A percentile compares a stretch with the other conserved stretches of the same genome.
These are phyloP conservation scores for Chesias legatella DNA, from an alignment of 2,888 invertebrate genomes.

Conservation along the genomic window DNA sequence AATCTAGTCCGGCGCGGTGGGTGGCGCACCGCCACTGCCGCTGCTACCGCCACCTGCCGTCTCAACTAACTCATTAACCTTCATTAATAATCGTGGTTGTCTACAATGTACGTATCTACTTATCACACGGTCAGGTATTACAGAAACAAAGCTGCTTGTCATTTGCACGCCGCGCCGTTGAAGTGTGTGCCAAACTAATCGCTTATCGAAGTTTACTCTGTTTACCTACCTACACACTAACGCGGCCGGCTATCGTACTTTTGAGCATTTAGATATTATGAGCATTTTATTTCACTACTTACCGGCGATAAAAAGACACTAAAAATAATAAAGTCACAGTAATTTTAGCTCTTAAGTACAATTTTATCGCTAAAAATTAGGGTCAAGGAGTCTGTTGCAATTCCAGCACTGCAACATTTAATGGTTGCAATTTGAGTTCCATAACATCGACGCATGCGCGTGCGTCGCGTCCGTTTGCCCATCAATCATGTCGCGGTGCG, in stretches of 20 bases:
- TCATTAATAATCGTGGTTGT: background rate
- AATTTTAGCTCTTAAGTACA: slow-evolving; percentile 4
- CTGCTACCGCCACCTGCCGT: slow-evolving; percentile 25
- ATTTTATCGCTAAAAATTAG: slow-evolving; percentile 10
- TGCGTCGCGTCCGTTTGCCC: background rate
- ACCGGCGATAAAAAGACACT: slow-evolving; percentile 5
- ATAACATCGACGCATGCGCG: background rate
- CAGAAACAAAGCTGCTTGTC: too few relatives aligned
- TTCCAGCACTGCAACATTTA: slow-evolving; percentile 1
- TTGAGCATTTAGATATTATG: too few relatives aligned
- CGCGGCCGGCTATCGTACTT: too few relatives aligned
- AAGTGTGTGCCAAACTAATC: too few relatives aligned
- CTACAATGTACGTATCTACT: too few relatives aligned
- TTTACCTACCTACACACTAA: too few relatives aligned
- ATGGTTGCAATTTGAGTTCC: background rate
- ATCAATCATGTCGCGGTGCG: slow-evolving; percentile 10
- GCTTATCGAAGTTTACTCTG: too few relatives aligned
- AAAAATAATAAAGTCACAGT: slow-evolving; percentile 1
- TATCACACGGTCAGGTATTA: too few relatives aligned
- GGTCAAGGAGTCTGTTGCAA: slow-evolving; percentile 6
- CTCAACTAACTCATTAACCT: slow-evolving; percentile 22
- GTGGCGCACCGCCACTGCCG: slow-evolving; percentile 42
- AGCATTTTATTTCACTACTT: background rate
- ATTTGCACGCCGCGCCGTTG: too few relatives aligned
- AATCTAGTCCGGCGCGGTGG: slow-evolving; percentile 71